Base-by-base conservation (phyloP, 2,888 invertebrate species). In the Merodon equestris region DNA sequence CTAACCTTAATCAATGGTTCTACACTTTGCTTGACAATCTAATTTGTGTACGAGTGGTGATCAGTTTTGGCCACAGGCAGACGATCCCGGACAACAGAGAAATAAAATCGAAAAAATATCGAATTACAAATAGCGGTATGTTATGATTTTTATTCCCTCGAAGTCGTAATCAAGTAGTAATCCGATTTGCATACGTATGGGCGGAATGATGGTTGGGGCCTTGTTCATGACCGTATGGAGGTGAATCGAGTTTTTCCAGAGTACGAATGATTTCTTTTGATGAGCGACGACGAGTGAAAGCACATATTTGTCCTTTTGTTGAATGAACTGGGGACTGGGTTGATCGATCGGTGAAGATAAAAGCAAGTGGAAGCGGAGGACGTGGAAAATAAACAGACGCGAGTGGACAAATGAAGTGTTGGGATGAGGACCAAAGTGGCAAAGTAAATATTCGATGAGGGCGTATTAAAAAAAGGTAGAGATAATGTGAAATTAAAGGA, bases 61-160 rank as follows among this genome's bases (percentile, higher is more conserved):
- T 67, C 67, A 51, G 54, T 67, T 47, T 34, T 38, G 15, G 7
- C 9, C 45, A 18, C 36, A n/a, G 36, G 13, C 17, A 34, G 13
- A 1, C 14, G 19, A 61, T 56, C 67, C 44, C 60, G 48, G 48
- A 27, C 61, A 75, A 68, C 57, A 75, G 61, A 63, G 68, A 68
- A 75, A 75, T 75, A 75, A 75, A 75, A 75, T 75, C 51, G 19
- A 68, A 47, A 34, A 68, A 57, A 57, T 68, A 63, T 75, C 61
- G 50, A 18, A 53, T 75, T 68, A 63, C 68, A 68, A 68, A 68
- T 68, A 68, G 50, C 63, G 38, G 63, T 38, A 63, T 53, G 68
- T 57, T 63, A 63, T 68, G 57, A 68, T 68, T 68, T 61, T 74
- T 67, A 56, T 67, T 48, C 36, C 19, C 27, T 27, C 48, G 38